phyloP scores from a whole-genome alignment of 64 coral and sea anemone species.

The Hydrozoanthus tunicans region DNA sequence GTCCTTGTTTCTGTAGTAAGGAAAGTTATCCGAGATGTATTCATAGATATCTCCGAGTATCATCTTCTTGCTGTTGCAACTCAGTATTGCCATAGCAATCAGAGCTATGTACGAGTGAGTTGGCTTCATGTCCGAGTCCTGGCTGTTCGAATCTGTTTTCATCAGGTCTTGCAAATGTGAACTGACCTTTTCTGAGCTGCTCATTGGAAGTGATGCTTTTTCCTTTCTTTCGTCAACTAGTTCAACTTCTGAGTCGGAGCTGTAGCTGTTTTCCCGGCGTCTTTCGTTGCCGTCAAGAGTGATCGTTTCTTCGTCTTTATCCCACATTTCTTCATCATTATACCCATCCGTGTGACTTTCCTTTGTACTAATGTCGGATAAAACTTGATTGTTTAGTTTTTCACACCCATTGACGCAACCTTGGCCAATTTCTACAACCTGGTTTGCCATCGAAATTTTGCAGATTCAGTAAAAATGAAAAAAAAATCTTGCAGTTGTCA shows the following conservation, averaged over 20 bases:
- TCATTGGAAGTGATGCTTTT: neutral
- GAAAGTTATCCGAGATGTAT: conserved; percentile 95
- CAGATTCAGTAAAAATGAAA: neutral
- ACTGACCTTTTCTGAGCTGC: neutral
- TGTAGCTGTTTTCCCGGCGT: neutral
- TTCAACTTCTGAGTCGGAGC: conserved; percentile 8
- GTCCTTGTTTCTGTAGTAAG: conserved; percentile 98
- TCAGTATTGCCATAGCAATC: conserved; percentile 99
- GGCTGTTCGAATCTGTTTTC: conserved; percentile 30
- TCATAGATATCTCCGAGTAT: conserved; percentile 96
- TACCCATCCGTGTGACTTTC: neutral
- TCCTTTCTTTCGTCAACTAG: neutral
- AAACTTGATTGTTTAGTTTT: conserved; percentile 33
- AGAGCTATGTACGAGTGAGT: conserved; percentile 96
- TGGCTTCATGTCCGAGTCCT: conserved; percentile 88
- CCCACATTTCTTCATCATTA: conserved; percentile 4
- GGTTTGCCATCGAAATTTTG: conserved; percentile 22
- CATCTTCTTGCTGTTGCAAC: conserved; percentile 86
- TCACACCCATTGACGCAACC: conserved; percentile 7
- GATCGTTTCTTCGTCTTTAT: conserved; percentile 11
- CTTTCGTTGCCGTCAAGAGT: neutral
- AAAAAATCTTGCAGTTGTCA: neutral
- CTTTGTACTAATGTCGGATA: conserved; percentile 14
- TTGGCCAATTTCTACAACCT: neutral
- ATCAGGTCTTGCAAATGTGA: neutral